phyloP scores from a whole-genome alignment of 2,797 vertebrate species.

The Melanogrammus aeglefinus region DNA sequence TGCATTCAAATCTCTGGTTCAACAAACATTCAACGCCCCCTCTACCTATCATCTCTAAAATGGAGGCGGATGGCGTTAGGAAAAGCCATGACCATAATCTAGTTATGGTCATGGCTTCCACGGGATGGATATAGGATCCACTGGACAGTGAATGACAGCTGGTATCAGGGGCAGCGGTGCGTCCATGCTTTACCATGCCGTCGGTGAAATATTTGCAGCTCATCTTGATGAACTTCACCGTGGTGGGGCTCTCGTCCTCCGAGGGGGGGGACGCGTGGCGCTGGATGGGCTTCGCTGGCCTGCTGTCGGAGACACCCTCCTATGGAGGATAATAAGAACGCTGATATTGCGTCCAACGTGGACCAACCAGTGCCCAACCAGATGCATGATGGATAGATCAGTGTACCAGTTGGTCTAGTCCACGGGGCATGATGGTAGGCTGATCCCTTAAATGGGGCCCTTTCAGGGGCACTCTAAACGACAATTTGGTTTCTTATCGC shows the following conservation, averaged over 20 bases:
- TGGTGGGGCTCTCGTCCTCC: constrained; percentile 90
- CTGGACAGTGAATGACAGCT: too few relatives aligned
- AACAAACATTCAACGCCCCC: not conserved
- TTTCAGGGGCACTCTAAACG: not conserved
- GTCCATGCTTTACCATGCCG: constrained; percentile 83
- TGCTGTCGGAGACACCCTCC: constrained; percentile 80
- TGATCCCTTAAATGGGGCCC: too few relatives aligned
- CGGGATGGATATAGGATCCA: not conserved
- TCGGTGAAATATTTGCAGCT: constrained; percentile 99
- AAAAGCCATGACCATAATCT: not conserved
- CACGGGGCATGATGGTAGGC: not conserved
- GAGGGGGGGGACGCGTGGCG: constrained; percentile 88
- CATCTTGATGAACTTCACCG: constrained; percentile 97
- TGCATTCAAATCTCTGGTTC: not conserved
- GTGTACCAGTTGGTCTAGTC: not conserved
- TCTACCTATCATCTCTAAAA: not conserved
- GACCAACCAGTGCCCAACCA: not conserved
- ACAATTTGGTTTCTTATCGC: constrained; percentile 4
- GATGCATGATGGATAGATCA: not conserved
- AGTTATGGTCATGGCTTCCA: not conserved
- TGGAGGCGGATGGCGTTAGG: not conserved
- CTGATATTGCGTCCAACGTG: not conserved
- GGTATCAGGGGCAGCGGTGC: too few relatives aligned
- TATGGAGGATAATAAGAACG: constrained; percentile 42
- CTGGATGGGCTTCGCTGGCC: constrained; percentile 75